phyloP scores from a whole-genome alignment of 2,888 invertebrate genomes.

The Baronia brevicornis region DNA sequence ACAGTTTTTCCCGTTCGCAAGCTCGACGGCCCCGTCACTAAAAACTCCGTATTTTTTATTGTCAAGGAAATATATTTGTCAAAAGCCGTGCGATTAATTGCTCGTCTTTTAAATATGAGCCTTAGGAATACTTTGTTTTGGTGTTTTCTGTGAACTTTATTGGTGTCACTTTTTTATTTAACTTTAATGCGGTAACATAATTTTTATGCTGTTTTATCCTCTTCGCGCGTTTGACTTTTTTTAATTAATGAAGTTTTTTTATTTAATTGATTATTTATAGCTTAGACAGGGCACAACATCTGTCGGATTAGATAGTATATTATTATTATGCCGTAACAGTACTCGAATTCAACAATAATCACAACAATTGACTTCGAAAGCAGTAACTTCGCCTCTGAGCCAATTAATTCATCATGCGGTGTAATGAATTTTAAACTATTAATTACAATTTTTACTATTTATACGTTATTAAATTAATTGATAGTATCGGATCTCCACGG shows the following conservation, averaged over 20 bases:
- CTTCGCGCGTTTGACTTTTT: slow-evolving; percentile 7
- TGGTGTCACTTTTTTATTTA: slow-evolving; percentile 11
- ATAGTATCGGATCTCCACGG: too few species aligned
- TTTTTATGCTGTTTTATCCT: slow-evolving; percentile 12
- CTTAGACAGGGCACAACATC: too few species aligned
- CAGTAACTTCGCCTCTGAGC: too few species aligned
- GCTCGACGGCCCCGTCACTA: slow-evolving; percentile 48
- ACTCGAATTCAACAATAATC: too few species aligned
- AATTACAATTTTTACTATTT: too few species aligned
- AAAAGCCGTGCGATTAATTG: slow-evolving; percentile 62
- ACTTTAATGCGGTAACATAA: too few species aligned
- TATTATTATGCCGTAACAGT: too few species aligned
- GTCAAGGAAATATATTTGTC: slow-evolving; percentile 69
- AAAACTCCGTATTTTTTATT: slow-evolving; percentile 69
- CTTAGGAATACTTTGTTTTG: slow-evolving; percentile 34
- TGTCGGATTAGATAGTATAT: too few species aligned
- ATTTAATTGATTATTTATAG: slow-evolving; percentile 3
- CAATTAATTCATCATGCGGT: too few species aligned
- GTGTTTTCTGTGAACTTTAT: slow-evolving; percentile 22
- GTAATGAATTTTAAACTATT: too few species aligned
- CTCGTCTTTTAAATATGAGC: slow-evolving; percentile 44
- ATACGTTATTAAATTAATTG: too few species aligned
- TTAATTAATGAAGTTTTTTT: slow-evolving; percentile 11
- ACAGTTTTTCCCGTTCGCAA: slow-evolving; percentile 61
- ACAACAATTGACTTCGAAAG: too few species aligned